Conservation (phyloP, 2,113 vertebrate genomes). For the Felis catus region F.catus_Fca126_mat1.0 CM031415.1:140694501-140695000, state of each 20-base stretch:
- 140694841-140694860: too few species aligned
- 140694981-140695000: not conserved
- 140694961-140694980: not conserved
- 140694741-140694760: too few species aligned
- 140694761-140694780: too few species aligned
- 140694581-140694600: not conserved
- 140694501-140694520: not conserved
- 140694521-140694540: not conserved
- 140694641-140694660: not conserved
- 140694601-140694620: not conserved
- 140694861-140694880: too few species aligned
- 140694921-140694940: too few species aligned
- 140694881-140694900: too few species aligned
- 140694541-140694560: not conserved
- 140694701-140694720: not conserved
- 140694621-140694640: not conserved
- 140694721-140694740: not conserved
- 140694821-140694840: too few species aligned
- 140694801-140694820: too few species aligned
- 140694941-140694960: too few species aligned
- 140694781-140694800: too few species aligned
- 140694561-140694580: not conserved
- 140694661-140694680: not conserved
- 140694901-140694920: too few species aligned
- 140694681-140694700: conserved; percentile 22